Evolutionary conservation across 2,797 vertebrate genomes (phyloP).

Genomic region (Odontamblyopus lacepedii): DNA sequence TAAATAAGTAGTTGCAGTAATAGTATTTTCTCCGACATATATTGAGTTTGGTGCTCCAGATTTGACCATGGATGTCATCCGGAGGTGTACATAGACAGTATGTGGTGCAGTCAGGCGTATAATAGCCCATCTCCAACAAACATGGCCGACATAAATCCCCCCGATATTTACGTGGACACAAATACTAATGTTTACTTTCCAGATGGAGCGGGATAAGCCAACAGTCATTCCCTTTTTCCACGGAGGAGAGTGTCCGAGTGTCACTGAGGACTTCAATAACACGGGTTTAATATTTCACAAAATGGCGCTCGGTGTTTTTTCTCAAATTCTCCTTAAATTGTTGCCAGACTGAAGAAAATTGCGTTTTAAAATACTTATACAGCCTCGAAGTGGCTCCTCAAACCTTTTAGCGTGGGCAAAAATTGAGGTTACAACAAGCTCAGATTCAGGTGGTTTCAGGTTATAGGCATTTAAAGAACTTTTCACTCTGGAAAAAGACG

Average conservation of each 20-base stretch:
- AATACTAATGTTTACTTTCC: slow-evolving; percentile 60
- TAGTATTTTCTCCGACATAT: not conserved
- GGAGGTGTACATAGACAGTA: slow-evolving; percentile 15
- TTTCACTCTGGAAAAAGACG: no score
- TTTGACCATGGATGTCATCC: not conserved
- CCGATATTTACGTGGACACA: slow-evolving; percentile 43
- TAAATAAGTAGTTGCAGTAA: not conserved
- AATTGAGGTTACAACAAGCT: not conserved
- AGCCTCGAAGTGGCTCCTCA: no score
- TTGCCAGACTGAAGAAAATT: no score
- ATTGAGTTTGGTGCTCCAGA: not conserved
- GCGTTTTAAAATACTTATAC: no score
- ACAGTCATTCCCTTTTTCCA: slow-evolving; percentile 17
- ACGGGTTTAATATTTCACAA: not conserved
- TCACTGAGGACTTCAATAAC: slow-evolving; percentile 1
- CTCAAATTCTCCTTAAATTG: not conserved
- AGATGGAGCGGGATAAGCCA: slow-evolving; percentile 6
- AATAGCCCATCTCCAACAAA: slow-evolving; percentile 58
- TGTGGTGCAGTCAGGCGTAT: slow-evolving; percentile 58
- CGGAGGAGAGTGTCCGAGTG: slow-evolving; percentile 15
- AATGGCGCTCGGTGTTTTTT: not conserved
- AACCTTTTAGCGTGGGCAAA: not conserved
- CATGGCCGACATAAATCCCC: slow-evolving; percentile 53
- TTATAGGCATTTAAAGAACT: no score
- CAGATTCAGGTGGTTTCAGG: no score